phyloP scores from a whole-genome alignment of 2,888 invertebrate species.

The Atethmia centrago region DNA sequence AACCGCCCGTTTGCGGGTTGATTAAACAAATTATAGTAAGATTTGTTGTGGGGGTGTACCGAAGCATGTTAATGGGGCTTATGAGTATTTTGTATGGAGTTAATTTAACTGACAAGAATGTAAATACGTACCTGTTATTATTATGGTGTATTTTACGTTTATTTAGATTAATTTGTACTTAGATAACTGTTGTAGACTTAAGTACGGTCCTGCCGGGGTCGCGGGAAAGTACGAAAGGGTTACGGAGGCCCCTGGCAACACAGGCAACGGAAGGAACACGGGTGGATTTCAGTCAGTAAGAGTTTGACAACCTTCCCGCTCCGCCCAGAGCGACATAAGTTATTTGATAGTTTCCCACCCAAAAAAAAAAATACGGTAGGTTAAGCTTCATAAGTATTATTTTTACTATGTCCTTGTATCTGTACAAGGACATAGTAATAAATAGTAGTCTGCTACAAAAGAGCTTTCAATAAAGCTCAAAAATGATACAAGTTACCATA shows the following conservation, averaged over 20 bases:
- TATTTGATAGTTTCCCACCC: too few relatives aligned
- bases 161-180: background rate
- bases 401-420: too few relatives aligned
- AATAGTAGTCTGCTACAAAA: background rate
- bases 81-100: constrained; percentile 28
- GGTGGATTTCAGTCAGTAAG: too few relatives aligned
- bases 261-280: too few relatives aligned
- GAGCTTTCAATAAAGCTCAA: background rate
- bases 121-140: background rate
- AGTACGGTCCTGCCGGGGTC: too few relatives aligned
- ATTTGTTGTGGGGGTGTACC: constrained; percentile 45
- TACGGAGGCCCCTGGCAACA: too few relatives aligned
- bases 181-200: background rate
- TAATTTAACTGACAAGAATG: constrained; percentile 8
- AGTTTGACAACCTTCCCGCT: too few relatives aligned
- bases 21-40: constrained; percentile 56
- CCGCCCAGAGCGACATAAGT: too few relatives aligned
- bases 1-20: constrained; percentile 40
- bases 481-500: background rate
- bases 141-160: background rate
- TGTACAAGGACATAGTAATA: too few relatives aligned
- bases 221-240: too few relatives aligned
- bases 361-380: too few relatives aligned
- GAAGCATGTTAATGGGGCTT: constrained; percentile 26
- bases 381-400: too few relatives aligned